Conservation (phyloP, 2,113 vertebrate genomes). For the Pelecanus crispus region DNA sequence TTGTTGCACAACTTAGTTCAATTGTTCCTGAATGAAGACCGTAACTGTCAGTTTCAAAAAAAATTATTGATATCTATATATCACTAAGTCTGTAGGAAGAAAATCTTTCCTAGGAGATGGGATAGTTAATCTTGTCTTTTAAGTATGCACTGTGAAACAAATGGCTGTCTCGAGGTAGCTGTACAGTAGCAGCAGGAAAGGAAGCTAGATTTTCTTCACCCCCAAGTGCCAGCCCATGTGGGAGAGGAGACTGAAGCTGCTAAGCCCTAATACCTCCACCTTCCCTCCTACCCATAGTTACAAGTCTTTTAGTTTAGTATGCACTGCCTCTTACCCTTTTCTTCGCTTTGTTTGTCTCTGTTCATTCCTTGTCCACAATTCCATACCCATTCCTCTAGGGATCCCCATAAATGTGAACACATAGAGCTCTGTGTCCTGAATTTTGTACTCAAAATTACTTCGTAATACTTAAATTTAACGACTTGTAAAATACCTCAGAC, state of each 20-base stretch:
- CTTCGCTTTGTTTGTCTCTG: background rate
- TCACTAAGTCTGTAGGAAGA: background rate
- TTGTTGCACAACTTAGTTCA: background rate
- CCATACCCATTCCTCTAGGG: background rate
- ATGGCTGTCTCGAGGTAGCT: background rate
- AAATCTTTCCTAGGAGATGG: background rate
- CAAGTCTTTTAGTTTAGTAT: background rate
- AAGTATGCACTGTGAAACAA: background rate
- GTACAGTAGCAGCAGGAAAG: background rate
- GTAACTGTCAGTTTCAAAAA: background rate
- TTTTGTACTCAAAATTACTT: background rate
- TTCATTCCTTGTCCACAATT: background rate
- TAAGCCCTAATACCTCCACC: background rate
- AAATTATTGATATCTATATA: background rate
- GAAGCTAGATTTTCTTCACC: background rate
- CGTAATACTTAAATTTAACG: background rate
- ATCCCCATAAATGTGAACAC: background rate
- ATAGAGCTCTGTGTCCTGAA: background rate
- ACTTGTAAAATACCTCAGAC: background rate
- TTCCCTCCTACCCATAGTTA: background rate
- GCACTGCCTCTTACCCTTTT: background rate
- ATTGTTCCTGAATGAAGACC: background rate
- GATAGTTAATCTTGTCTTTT: background rate
- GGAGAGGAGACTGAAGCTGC: background rate
- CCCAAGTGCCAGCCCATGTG: background rate